Base-by-base conservation (phyloP, 1,140 invertebrate species). In the Sinella curviseta region DNA sequence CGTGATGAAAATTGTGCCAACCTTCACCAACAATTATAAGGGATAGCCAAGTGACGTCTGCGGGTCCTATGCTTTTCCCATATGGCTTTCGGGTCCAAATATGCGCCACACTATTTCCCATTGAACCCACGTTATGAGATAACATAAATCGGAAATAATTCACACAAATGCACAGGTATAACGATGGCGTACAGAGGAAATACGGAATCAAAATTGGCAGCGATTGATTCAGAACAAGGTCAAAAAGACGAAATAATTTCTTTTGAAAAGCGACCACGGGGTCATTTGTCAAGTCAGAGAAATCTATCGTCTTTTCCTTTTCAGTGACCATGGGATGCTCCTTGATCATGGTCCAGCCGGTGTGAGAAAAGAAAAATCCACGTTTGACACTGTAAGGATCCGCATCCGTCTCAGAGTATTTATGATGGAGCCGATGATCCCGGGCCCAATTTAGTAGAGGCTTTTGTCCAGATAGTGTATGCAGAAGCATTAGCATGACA, bases 301-400 rank as follows among this genome's bases (percentile, higher is more conserved):
- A 92, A 83, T 98, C 94, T n/a, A 98, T 90, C 17, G 89, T 85
- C 55, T 90, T 89, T 28, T 93, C 90, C 85, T 97, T 97, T 76
- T 88, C 88, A 82, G 91, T 95, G 14, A 98, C 93, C 77, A 96
- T 92, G 0, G 95, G 94, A 86, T 98, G 96, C 87, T 99, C 98
- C 78, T 91, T 91, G 79, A 93, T 93, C 55, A 99, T 87, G 55
- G 98, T 87, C 97, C 97, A 99, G 14, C 97, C 97, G 75, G 98
- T 90, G 85, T 99, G 97, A 0, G 97, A 90, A 87, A 98, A 99
- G 89, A 99, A 99, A 88, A 99, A 97, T 1, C 97, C 97, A n/a
- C 96, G 90, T 1, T 90, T 95, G 1, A 90, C 89, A 85, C 92
- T 91, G 84, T 92, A 91, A 16, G 91, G 91, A 83, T 92, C 91